Conservation (phyloP, 2,113 vertebrate genomes). For the Petrocephalus microphthalmus region DNA sequence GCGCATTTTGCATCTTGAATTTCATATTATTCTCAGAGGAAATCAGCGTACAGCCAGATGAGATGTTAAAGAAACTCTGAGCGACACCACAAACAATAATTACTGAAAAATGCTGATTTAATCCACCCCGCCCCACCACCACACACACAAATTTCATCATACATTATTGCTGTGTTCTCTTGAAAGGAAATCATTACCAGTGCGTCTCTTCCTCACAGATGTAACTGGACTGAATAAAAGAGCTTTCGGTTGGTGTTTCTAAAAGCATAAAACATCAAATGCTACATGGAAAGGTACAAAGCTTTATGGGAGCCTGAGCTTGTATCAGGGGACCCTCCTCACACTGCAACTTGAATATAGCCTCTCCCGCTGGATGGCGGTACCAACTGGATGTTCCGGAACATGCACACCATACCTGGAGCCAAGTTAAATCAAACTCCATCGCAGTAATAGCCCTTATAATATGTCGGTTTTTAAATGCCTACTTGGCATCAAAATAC, state of each 20-base stretch:
- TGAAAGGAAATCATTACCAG: neutral
- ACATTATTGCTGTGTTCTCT: neutral
- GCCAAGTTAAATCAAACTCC: neutral
- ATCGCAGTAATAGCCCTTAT: neutral
- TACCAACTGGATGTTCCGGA: neutral
- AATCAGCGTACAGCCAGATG: neutral
- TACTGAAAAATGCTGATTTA: conserved; percentile 9
- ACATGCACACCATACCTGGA: neutral
- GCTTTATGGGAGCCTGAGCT: neutral
- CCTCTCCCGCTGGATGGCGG: neutral
- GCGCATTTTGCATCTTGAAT: conserved; percentile 6
- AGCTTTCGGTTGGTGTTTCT: conserved; percentile 5
- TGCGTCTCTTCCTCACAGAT: neutral
- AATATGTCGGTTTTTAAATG: neutral
- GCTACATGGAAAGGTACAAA: conserved; percentile 9
- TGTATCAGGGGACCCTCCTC: neutral
- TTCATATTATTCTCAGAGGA: neutral
- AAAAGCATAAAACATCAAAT: conserved; percentile 21
- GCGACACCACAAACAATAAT: conserved; percentile 3
- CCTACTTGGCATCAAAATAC: neutral
- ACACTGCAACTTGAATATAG: neutral
- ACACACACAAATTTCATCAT: neutral
- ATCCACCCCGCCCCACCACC: neutral
- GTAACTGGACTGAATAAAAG: neutral
- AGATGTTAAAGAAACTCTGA: neutral